phyloP scores from a whole-genome alignment of 2,797 vertebrate species.

The Gila robusta region DNA sequence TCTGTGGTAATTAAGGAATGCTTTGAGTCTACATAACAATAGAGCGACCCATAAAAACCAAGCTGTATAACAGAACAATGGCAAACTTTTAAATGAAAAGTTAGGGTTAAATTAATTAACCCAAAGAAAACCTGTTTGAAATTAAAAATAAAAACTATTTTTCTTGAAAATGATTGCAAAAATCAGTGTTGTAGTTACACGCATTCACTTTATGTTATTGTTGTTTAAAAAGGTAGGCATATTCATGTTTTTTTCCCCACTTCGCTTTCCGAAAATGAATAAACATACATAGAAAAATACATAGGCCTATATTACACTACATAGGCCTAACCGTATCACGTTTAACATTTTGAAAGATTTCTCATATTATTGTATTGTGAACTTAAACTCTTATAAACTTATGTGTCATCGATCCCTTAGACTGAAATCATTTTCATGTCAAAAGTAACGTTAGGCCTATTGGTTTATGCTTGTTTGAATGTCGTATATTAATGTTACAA shows the following conservation, averaged over 20 bases:
- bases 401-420: not conserved
- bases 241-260: not conserved
- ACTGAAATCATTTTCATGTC: not conserved
- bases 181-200: not conserved
- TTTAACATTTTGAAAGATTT: not conserved
- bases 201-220: not conserved
- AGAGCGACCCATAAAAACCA: not conserved
- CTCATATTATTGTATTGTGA: not conserved
- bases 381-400: not conserved
- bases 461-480: not conserved
- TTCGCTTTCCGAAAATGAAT: not conserved
- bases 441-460: not conserved
- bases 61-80: not conserved
- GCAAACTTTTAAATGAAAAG: not conserved
- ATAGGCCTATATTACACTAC: too few species aligned
- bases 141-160: accelerated
- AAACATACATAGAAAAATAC: not conserved
- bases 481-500: not conserved
- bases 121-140: not conserved
- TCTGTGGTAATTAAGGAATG: not conserved
- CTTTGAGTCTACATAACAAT: not conserved
- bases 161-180: not conserved
- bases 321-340: not conserved
- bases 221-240: not conserved
- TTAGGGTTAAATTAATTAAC: not conserved